Evolutionary conservation across 1,140 invertebrate genomes (phyloP), one percentile per base, ranked within the genome.

Genomic region (Nasonia vitripennis): DNA sequence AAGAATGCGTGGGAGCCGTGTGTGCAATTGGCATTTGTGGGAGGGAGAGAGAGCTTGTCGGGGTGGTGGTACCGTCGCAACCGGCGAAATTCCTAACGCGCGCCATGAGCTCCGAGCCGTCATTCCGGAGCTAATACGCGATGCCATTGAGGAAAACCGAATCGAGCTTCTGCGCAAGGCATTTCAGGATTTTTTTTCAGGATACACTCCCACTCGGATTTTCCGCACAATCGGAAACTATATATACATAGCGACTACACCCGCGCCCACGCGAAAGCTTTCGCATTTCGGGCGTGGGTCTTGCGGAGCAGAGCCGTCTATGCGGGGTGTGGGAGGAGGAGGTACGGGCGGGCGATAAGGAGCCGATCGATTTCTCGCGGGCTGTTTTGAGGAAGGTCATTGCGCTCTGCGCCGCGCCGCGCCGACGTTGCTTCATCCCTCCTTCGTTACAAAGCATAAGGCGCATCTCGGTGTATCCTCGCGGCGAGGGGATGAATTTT

Each of bases 321-420:
- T 1, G 77, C 77, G 27, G 34, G 37, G 37, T 62, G 17, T 81
- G 41, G 87, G 75, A 75, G 85, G 84, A 81, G 27, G 27, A 27
- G 27, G 75, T 73, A 84, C 87, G 84, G 51, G 79, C 86, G 84
- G 74, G 89, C 87, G 87, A 87, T 88, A 88, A 88, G 75, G 74
- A 78, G 80, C 71, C 79, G 84, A 86, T 86, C 85, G 85, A 86
- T 86, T 86, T 62, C 73, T 78, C 85, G 74, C 80, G 85, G 37
- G 48, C 73, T 75, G 85, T 82, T 86, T 86, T 86, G 74, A 86
- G 74, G 80, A 86, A 86, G 85, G 85, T 86, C 85, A 86, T 86
- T 75, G 80, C 83, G 83, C 78, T 83, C 74, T 86, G 55, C 84
- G 31, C 70, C 84, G 31, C 70, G 73, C 51, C 14, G 9, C 62